Evolutionary conservation across 2,113 vertebrate genomes (phyloP).

Genomic region (Sterna hirundo): DNA sequence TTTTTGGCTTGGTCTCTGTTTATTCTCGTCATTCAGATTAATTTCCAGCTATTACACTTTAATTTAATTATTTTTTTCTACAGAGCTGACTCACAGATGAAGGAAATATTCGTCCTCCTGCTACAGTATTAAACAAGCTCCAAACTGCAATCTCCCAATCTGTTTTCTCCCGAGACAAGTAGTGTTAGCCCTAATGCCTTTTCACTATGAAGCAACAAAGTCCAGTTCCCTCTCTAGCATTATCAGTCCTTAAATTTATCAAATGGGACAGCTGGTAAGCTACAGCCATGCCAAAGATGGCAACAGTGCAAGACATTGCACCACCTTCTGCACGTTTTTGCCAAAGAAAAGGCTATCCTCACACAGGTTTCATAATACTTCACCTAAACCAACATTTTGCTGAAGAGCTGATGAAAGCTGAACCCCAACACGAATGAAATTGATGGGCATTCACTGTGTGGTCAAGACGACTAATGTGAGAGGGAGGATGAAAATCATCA

Average conservation of each 20-base stretch:
- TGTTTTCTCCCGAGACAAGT: neutral
- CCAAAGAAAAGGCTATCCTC: neutral
- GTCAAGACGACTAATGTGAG: rapidly evolving
- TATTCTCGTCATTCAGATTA: neutral
- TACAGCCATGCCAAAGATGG: neutral
- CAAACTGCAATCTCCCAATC: neutral
- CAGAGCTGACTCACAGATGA: neutral
- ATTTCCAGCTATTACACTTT: neutral
- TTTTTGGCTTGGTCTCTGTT: neutral
- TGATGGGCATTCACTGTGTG: neutral
- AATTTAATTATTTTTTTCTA: neutral
- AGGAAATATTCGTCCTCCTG: neutral
- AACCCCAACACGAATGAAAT: neutral
- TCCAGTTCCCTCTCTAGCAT: neutral
- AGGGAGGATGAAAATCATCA: neutral
- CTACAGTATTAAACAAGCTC: neutral
- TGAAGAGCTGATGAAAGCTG: neutral
- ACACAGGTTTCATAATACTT: neutral
- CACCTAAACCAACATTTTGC: neutral
- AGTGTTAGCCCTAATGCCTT: neutral
- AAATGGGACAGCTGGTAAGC: neutral
- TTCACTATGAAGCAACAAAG: neutral
- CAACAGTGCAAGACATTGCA: neutral
- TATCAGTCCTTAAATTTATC: neutral
- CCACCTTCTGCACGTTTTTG: neutral